Conservation (phyloP, 2,888 invertebrate genomes). For the Icerya purchasi region DNA sequence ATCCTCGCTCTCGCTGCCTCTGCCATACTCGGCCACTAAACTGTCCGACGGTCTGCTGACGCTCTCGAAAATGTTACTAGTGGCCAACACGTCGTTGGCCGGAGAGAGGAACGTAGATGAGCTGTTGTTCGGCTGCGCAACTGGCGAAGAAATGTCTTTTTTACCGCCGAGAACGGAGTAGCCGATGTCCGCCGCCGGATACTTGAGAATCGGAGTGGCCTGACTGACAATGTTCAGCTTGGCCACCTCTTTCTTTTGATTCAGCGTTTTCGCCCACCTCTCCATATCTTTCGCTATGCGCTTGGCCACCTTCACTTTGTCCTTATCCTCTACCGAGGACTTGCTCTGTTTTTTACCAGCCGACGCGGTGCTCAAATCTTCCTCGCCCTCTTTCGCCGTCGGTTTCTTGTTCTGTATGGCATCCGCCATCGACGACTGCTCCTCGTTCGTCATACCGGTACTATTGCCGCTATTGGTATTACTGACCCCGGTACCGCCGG, state of each 20-base stretch:
- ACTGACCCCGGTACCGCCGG: not conserved
- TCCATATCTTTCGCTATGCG: constrained; percentile 91
- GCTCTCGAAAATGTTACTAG: no score
- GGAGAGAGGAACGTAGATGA: not conserved
- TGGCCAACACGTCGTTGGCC: not conserved
- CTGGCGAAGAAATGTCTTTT: constrained; percentile 22
- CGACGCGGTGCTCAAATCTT: constrained; percentile 33
- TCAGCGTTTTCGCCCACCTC: constrained; percentile 88
- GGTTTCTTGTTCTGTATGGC: constrained; percentile 19
- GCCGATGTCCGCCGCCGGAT: constrained; percentile 54
- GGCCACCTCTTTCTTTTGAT: constrained; percentile 71
- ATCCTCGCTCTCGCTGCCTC: constrained; percentile 41
- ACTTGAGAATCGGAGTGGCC: constrained; percentile 30
- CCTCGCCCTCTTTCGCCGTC: constrained; percentile 24
- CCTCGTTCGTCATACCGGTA: not conserved
- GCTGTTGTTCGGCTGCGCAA: constrained; percentile 4
- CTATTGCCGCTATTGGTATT: not conserved
- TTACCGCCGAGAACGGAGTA: constrained; percentile 76
- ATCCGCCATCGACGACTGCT: constrained; percentile 21
- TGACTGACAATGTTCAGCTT: constrained; percentile 22
- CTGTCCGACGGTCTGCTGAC: no score
- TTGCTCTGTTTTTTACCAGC: constrained; percentile 33
- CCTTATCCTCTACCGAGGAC: constrained; percentile 45
- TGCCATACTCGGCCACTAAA: constrained; percentile 56
- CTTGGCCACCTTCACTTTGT: constrained; percentile 91